phyloP scores from a whole-genome alignment of 23 tunicate species.

The Corella eumyota region DNA sequence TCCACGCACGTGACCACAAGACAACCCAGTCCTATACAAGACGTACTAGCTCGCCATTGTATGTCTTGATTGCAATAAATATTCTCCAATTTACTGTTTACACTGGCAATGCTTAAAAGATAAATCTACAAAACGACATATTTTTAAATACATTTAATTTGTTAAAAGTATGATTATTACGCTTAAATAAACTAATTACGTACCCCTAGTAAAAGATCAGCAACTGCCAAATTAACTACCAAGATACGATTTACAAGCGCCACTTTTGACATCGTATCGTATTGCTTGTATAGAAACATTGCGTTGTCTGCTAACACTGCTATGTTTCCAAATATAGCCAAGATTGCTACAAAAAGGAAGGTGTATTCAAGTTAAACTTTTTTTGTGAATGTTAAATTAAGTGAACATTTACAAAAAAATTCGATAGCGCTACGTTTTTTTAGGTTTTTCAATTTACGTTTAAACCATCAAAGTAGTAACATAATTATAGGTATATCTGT shows the following conservation, averaged over 20 bases:
- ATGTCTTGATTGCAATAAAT: constrained; percentile 27
- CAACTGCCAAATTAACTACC: constrained; percentile 41
- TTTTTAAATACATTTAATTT: neutral
- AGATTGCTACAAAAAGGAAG: constrained; percentile 10
- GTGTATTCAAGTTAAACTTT: neutral
- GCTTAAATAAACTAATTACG: neutral
- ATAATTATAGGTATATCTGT: too few relatives aligned
- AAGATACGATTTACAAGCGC: constrained; percentile 15
- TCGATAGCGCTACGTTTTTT: too few relatives aligned
- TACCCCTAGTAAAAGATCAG: constrained; percentile 76
- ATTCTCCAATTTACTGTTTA: constrained; percentile 3
- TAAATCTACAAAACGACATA: constrained; percentile 14
- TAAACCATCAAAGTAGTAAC: too few relatives aligned
- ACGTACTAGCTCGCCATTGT: constrained; percentile 34
- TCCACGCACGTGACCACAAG: constrained; percentile 40
- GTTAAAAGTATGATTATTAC: neutral
- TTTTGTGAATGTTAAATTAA: too few relatives aligned
- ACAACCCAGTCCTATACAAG: constrained; percentile 30
- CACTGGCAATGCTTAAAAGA: constrained; percentile 16
- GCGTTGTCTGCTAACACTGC: constrained; percentile 37
- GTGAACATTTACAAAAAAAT: too few relatives aligned
- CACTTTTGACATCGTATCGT: neutral
- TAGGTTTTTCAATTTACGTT: too few relatives aligned
- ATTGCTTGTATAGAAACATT: constrained; percentile 10
- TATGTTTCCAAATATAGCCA: constrained; percentile 23